phyloP scores from a whole-genome alignment of 2,888 invertebrate genomes.

The Leucophenga montana region DNA sequence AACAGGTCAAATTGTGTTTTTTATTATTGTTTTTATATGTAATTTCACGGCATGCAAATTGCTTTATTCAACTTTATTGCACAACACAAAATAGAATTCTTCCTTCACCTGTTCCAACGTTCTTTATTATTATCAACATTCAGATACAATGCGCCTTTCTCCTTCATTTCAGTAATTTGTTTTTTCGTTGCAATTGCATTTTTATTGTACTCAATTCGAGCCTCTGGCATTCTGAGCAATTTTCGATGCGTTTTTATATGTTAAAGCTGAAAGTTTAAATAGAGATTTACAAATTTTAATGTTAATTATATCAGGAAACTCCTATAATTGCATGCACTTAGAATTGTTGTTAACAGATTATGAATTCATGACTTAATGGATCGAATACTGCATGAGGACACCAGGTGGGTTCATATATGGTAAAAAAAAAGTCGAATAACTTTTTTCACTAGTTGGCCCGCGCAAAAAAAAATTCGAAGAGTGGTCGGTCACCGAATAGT shows the following conservation, averaged over 20 bases:
- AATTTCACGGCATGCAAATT: background rate
- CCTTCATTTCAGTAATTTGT: constrained; percentile 37
- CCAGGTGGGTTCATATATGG: too few relatives aligned
- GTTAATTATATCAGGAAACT: too few relatives aligned
- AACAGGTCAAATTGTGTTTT: too few relatives aligned
- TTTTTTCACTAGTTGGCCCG: too few relatives aligned
- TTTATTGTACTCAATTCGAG: constrained; percentile 40
- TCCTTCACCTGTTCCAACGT: constrained; percentile 49
- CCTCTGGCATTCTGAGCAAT: constrained; percentile 43
- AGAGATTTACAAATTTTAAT: too few relatives aligned
- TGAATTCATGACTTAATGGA: too few relatives aligned
- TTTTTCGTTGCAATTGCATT: constrained; percentile 35
- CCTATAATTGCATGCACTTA: too few relatives aligned
- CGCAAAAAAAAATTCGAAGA: too few relatives aligned
- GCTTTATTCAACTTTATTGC: background rate
- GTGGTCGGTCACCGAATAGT: too few relatives aligned
- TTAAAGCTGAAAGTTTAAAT: background rate
- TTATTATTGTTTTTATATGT: background rate
- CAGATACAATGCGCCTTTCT: constrained; percentile 21
- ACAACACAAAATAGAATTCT: constrained; percentile 6
- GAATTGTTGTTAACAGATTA: too few relatives aligned
- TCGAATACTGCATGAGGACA: too few relatives aligned
- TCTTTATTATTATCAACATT: constrained; percentile 30
- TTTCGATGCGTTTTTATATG: background rate
- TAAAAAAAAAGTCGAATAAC: too few relatives aligned